Percentiles rank a stretch among this genome's conserved stretches.
These are phyloP conservation scores for Leptodactylus fuscus DNA, from an alignment of 2,113 vertebrate genomes.

Conservation along the genomic window DNA sequence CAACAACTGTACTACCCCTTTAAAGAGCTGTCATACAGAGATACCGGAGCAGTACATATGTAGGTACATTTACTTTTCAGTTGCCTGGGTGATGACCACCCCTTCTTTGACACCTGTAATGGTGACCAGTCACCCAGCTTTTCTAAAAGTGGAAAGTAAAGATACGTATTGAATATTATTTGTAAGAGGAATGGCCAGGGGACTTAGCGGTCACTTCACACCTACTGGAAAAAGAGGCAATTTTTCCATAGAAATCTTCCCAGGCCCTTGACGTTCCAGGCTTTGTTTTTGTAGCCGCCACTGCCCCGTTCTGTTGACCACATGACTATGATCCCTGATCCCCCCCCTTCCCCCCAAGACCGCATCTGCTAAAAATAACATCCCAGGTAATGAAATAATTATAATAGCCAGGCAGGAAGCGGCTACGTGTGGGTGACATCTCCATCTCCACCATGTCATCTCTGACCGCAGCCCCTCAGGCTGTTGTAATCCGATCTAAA, in stretches of 20 bases:
- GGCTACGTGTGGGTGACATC: not conserved
- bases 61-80: no score
- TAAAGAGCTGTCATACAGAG: no score
- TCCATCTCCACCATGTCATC: not conserved
- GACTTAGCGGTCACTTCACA: no score
- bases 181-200: no score
- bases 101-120: no score
- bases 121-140: no score
- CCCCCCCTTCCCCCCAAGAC: not conserved
- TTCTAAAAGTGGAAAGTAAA: no score
- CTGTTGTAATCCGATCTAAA: constrained; percentile 3
- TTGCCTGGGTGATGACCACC: no score
- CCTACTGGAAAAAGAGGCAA: no score
- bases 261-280: not conserved
- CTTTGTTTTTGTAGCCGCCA: not conserved
- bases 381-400: not conserved
- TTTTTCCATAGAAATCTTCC: constrained; percentile 3
- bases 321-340: not conserved
- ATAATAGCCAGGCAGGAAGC: constrained; percentile 15
- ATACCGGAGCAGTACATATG: no score
- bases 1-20: no score
- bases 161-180: no score
- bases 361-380: constrained; percentile 19
- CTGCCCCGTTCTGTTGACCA: not conserved
- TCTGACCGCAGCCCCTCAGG: not conserved